Evolutionary conservation across 2,888 invertebrate species (phyloP), one percentile per base, ranked within the genome.

Genomic region (Linnaemya vulpina): DNA sequence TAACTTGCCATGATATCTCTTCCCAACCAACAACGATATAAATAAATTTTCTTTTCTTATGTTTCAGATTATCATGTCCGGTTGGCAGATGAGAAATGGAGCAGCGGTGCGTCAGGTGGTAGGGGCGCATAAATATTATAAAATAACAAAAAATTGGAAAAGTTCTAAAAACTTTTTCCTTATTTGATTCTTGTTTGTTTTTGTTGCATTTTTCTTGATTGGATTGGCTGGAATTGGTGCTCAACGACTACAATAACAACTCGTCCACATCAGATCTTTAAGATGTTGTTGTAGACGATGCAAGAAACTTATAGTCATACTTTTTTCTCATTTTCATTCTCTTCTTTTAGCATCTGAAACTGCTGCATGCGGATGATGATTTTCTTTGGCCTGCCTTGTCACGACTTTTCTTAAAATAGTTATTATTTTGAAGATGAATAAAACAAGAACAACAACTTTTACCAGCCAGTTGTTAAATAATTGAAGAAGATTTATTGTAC

Each of bases 381-480:
- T 65, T 67, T 79, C 53, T 75, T 43, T 82, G 82, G 78, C 78
- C 65, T 58, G 70, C 38, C 43, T 58, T 84, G 81, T 85, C 75
- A 85, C 62, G 80, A 74, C 73, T 74, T 53, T 70, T 78, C 60
- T n/a, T 58, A 76, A 73, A 67, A 67, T 11, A 58, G 35, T 55
- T 55, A 74, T 63, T 49, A 40, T 71, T 73, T 63, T 22, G 22
- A 46, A 49, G 60, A 60, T 46, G 25, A 43, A 35, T 35, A 53
- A 35, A 25, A 25, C 25, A 51, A 25, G 2, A n/a, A 51, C 22
- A 74, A 60, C 55, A 76, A 78, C n/a, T 79, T 78, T 46, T 76
- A 60, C 75, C 75, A 78, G 74, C 51, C 71, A 82, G 82, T 82
- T 85, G 58, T 53, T 82, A 73, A 81, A 82, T 79, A 78, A 75